A percentile compares a stretch with the other conserved stretches of the same genome.
phyloP scores from a whole-genome alignment of 2,888 invertebrate species.

The Craniophora ligustri region DNA sequence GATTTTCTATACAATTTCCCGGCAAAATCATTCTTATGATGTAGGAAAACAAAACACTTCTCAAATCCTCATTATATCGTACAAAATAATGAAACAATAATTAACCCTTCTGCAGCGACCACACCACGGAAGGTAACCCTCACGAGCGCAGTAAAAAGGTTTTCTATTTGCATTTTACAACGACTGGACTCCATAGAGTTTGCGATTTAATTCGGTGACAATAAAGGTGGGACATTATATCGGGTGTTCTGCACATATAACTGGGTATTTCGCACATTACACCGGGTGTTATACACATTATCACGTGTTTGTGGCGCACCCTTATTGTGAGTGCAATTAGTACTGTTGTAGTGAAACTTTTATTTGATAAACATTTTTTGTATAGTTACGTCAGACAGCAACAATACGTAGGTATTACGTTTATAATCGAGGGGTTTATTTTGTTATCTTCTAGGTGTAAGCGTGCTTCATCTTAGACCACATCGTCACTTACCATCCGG shows the following conservation, averaged over 20 bases:
- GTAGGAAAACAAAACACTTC: background rate
- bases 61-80: background rate
- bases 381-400: too few species aligned
- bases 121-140: slow-evolving; percentile 31
- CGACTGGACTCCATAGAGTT: slow-evolving; percentile 63
- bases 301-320: slow-evolving; percentile 11
- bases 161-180: slow-evolving; percentile 79
- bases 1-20: too few species aligned
- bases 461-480: too few species aligned
- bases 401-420: too few species aligned
- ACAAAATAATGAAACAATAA: slow-evolving; percentile 14
- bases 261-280: slow-evolving; percentile 15
- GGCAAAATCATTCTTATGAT: background rate
- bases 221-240: slow-evolving; percentile 63
- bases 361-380: too few species aligned
- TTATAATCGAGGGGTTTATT: too few species aligned
- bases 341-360: too few species aligned
- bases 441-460: too few species aligned
- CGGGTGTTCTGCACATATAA: slow-evolving; percentile 43
- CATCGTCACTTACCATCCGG: too few species aligned
- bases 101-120: background rate
- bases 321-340: slow-evolving; percentile 22
- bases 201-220: slow-evolving; percentile 69
- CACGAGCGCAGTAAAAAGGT: slow-evolving; percentile 55
- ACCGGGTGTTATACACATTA: slow-evolving; percentile 24